phyloP scores from a whole-genome alignment of 1,140 invertebrate genomes.

The Sycophaga agraensis region DNA sequence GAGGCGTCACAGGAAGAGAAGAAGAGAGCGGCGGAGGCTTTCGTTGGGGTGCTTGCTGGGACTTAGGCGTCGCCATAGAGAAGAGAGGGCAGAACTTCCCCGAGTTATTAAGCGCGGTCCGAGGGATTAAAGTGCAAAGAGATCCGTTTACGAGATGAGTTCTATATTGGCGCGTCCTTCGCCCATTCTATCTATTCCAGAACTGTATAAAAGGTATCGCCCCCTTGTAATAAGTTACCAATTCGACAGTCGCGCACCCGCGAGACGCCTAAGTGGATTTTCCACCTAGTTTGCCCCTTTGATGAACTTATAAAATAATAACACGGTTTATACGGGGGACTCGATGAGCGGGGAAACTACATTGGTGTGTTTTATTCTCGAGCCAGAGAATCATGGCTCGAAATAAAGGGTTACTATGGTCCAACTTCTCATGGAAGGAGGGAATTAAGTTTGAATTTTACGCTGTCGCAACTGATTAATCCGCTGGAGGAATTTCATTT shows the following conservation, averaged over 20 bases:
- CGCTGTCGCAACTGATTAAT: too few relatives aligned
- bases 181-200: not conserved
- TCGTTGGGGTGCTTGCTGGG: not conserved
- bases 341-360: not conserved
- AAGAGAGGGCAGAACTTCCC: constrained; percentile 24
- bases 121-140: constrained; percentile 27
- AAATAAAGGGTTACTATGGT: not conserved
- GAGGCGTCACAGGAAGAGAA: too few relatives aligned
- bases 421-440: not conserved
- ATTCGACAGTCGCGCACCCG: not conserved
- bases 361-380: not conserved
- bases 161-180: too few relatives aligned
- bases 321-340: not conserved
- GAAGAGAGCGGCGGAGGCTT: constrained; percentile 18
- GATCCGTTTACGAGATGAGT: constrained; percentile 25
- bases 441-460: not conserved
- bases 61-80: not conserved
- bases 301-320: constrained; percentile 2
- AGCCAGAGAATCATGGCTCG: not conserved
- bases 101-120: constrained; percentile 32
- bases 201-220: not conserved
- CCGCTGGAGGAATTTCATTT: too few relatives aligned
- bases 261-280: not conserved
- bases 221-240: not conserved
- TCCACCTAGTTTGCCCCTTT: not conserved